Base-by-base conservation (phyloP, 1,140 invertebrate species). In the Sipha flava region DNA sequence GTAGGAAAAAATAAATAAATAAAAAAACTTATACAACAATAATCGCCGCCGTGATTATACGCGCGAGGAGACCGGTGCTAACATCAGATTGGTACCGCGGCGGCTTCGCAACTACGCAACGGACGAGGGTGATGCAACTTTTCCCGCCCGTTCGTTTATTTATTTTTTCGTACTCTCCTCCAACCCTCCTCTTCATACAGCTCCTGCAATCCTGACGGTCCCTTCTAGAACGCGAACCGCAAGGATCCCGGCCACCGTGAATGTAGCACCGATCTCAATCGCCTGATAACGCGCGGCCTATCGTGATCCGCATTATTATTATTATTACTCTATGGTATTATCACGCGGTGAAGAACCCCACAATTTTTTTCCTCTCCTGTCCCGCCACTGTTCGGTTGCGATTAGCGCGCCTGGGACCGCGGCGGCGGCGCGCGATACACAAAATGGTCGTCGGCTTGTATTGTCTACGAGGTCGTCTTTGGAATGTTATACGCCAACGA, bases 1-100 rank as follows among this genome's bases (percentile, higher is more conserved):
- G 66, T 70, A 70, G 12, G 29, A 70, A 45, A 43, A 66, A 62
- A 62, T 26, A 54, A n/a, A n/a, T n/a, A n/a, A n/a, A 54, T 26
- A 29, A 59, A 64, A 64, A 37, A 64, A 66, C 4, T 10, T 40
- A 70, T 70, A 70, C 66, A 70, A 70, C 40, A 70, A 70, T 70
- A 70, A 47, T 47, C 21, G 66, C 23, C 16, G 16, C 3, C 43
- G 66, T 70, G 66, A 70, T 70, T 70, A 70, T 70, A 47, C 23
- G 64, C n/a, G 64, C 40, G 26, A 40, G n/a, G 7, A 34, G 3
- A 45, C 40, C 66, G 66, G 9, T 16, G 43, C 66, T n/a, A 70
- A 70, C 66, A 31, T 70, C 66, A 4, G 0, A 12, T 18, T 10
- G 3, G 66, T 47, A 9, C n/a, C 18, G 0, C 31, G 31, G 3